These are phyloP conservation scores for Pseudomyrmex cubaensis DNA, from an alignment of 1,140 invertebrate species.

Conservation along the genomic window DNA sequence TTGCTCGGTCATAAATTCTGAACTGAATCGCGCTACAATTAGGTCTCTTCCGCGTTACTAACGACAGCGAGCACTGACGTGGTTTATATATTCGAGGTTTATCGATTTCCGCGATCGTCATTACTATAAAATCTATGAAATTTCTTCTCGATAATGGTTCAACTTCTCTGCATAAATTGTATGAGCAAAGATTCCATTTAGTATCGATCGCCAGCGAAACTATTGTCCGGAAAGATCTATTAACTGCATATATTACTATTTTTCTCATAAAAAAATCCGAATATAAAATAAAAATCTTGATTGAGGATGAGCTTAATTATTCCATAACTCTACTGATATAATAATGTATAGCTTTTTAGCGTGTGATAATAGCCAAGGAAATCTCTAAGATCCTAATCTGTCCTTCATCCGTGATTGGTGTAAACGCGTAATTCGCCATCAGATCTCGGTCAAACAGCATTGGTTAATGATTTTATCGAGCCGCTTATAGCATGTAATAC, in stretches of 20 bases:
- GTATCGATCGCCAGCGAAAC: slow-evolving; percentile 26
- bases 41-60: slow-evolving; percentile 39
- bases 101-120: slow-evolving; percentile 24
- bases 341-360: too few relatives aligned
- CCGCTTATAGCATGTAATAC: neutral
- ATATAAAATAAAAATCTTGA: neutral
- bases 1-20: slow-evolving; percentile 36
- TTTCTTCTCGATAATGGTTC: slow-evolving; percentile 41
- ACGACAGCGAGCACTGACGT: slow-evolving; percentile 20
- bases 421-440: slow-evolving; percentile 6
- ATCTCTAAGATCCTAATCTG: slow-evolving; percentile 17
- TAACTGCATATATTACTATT: neutral
- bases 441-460: neutral
- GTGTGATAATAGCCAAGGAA: too few relatives aligned
- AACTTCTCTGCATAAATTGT: slow-evolving; percentile 48
- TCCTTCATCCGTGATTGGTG: neutral
- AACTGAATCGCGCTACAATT: slow-evolving; percentile 42
- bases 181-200: neutral
- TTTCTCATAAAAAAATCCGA: neutral
- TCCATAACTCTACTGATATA: too few relatives aligned
- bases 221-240: neutral
- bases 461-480: neutral
- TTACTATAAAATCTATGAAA: slow-evolving; percentile 47
- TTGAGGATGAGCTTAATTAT: neutral
- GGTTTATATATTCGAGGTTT: slow-evolving; percentile 49